Conservation (phyloP, 1,140 invertebrate species). For the Caenorhabditis briggsae region DNA sequence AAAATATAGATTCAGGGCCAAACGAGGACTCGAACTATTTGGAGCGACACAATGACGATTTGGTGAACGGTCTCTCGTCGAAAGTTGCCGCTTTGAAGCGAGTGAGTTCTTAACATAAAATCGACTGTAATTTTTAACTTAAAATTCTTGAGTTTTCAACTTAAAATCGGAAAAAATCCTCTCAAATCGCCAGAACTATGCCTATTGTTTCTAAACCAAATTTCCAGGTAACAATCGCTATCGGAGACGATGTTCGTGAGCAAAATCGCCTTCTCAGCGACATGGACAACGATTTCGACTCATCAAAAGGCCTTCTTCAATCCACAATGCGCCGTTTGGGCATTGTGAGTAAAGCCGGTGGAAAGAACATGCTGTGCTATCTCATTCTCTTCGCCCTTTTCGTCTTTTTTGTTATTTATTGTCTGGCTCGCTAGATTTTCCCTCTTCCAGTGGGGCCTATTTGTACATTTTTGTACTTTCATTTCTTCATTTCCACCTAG, state of each 20-base stretch:
- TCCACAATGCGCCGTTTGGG: slow-evolving; percentile 74
- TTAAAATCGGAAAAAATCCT: no score
- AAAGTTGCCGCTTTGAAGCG: slow-evolving; percentile 71
- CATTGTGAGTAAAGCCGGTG: slow-evolving; percentile 71
- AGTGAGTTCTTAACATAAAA: slow-evolving; percentile 2
- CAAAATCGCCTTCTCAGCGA: slow-evolving; percentile 72
- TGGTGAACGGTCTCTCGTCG: slow-evolving; percentile 69
- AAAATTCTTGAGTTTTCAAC: not conserved
- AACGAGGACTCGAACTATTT: slow-evolving; percentile 57
- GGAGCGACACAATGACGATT: slow-evolving; percentile 74
- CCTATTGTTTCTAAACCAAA: no score
- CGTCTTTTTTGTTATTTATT: slow-evolving; percentile 74
- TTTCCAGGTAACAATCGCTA: slow-evolving; percentile 71
- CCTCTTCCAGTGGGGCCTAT: not conserved
- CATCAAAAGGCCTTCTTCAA: slow-evolving; percentile 70
- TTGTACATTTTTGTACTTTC: slow-evolving; percentile 49
- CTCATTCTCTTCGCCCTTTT: slow-evolving; percentile 73
- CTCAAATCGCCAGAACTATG: no score
- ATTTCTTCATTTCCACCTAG: not conserved
- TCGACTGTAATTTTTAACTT: no score
- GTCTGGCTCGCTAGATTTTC: slow-evolving; percentile 63
- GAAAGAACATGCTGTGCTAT: slow-evolving; percentile 75
- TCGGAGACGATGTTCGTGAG: slow-evolving; percentile 77
- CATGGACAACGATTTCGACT: slow-evolving; percentile 73
- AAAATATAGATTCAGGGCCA: slow-evolving; percentile 11